Conservation (phyloP, 2,113 vertebrate species). For the Cynoglossus semilaevis region DNA sequence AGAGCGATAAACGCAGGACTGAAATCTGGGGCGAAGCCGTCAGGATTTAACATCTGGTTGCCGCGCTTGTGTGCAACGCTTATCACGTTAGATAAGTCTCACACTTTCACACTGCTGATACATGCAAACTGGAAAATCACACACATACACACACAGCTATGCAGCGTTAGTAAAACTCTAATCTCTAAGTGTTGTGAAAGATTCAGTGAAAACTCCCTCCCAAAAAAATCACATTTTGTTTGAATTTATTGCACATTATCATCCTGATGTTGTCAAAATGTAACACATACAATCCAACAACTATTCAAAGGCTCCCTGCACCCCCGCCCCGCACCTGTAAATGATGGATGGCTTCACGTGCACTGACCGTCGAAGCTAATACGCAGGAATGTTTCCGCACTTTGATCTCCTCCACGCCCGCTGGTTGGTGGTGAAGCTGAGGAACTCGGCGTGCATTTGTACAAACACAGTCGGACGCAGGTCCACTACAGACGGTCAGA, state of each 20-base stretch:
- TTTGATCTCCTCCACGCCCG: slow-evolving; percentile 45
- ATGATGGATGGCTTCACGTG: slow-evolving; percentile 44
- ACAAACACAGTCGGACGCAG: slow-evolving; percentile 37
- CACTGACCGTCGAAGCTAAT: slow-evolving; percentile 54
- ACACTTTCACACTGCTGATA: slow-evolving; percentile 47
- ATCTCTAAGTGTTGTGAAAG: too few species aligned
- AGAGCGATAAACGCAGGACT: slow-evolving; percentile 60
- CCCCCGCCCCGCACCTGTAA: slow-evolving; percentile 15
- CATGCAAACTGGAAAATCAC: slow-evolving; percentile 46
- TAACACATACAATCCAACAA: too few species aligned
- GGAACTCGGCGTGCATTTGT: slow-evolving; percentile 51
- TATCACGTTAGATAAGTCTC: slow-evolving; percentile 42
- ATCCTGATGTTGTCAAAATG: too few species aligned
- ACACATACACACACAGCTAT: slow-evolving; percentile 17
- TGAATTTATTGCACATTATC: too few species aligned
- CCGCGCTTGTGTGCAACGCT: slow-evolving; percentile 28
- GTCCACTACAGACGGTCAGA: slow-evolving; percentile 30
- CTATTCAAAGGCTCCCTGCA: too few species aligned
- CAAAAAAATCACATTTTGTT: too few species aligned
- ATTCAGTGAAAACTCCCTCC: too few species aligned
- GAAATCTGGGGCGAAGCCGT: slow-evolving; percentile 65
- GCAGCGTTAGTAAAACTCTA: slow-evolving; percentile 32
- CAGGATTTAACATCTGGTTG: slow-evolving; percentile 70
- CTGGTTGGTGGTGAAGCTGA: slow-evolving; percentile 30
- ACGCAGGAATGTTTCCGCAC: slow-evolving; percentile 49